These are phyloP conservation scores for Sorex maritimensis DNA, from an alignment of 2,797 vertebrate species.

Conservation along the genomic window DNA sequence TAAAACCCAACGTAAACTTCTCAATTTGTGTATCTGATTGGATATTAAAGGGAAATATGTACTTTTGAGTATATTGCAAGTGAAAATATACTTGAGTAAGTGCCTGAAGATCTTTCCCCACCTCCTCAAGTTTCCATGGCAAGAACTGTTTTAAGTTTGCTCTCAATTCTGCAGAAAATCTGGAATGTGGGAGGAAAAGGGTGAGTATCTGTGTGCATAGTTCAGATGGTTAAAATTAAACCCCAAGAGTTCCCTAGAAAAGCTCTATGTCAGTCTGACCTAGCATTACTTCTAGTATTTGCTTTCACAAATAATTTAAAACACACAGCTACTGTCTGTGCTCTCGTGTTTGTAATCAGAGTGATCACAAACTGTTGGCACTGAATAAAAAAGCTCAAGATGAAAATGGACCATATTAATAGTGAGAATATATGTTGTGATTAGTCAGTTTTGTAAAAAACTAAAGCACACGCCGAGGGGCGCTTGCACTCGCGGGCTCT, in stretches of 20 bases:
- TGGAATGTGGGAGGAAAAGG: constrained; percentile 88
- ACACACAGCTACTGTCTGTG: constrained; percentile 66
- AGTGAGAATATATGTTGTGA: constrained; percentile 79
- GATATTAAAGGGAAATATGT: constrained; percentile 71
- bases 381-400: constrained; percentile 74
- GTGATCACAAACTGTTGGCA: constrained; percentile 70
- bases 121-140: constrained; percentile 55
- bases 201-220: constrained; percentile 87
- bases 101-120: constrained; percentile 48
- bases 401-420: constrained; percentile 67
- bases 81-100: constrained; percentile 40
- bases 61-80: not conserved
- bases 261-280: constrained; percentile 81
- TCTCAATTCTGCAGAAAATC: constrained; percentile 82
- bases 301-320: constrained; percentile 75
- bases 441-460: constrained; percentile 64
- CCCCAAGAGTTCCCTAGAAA: constrained; percentile 78
- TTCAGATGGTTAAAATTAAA: constrained; percentile 85
- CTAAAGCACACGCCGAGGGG: too few species aligned
- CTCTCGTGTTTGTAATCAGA: constrained; percentile 76
- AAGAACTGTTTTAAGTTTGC: constrained; percentile 66
- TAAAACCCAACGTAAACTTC: not conserved
- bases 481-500: too few species aligned
- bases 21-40: not conserved
- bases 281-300: constrained; percentile 77